Conservation (phyloP, 1,140 invertebrate species). For the Drosophila busckii region DNA sequence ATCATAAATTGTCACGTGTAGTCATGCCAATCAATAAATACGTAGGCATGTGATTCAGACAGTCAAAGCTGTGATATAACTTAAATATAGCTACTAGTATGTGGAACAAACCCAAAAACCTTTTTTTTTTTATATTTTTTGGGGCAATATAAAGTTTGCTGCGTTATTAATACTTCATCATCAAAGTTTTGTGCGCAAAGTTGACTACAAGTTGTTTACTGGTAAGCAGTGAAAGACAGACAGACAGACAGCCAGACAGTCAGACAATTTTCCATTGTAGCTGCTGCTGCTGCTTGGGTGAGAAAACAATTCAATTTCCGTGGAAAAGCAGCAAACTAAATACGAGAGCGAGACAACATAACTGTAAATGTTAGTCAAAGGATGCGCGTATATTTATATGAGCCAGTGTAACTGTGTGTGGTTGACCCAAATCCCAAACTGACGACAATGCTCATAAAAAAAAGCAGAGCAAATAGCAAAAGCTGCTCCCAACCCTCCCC, state of each 20-base stretch:
- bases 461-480: conserved; percentile 49
- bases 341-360: not conserved
- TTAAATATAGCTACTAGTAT: conserved; percentile 49
- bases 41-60: conserved; percentile 20
- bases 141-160: conserved; percentile 25
- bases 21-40: conserved; percentile 2
- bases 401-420: conserved; percentile 46
- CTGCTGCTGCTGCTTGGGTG: no score
- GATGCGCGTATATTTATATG: conserved; percentile 29
- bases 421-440: conserved; percentile 58
- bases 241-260: no score
- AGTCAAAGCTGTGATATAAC: conserved; percentile 27
- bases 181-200: not conserved
- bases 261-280: conserved; percentile 48
- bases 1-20: conserved; percentile 6
- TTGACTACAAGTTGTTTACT: conserved; percentile 63
- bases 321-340: conserved; percentile 26
- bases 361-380: not conserved
- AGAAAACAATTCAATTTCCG: conserved; percentile 71
- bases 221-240: conserved; percentile 39
- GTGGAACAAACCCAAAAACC: no score
- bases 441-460: conserved; percentile 50
- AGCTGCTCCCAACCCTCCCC: conserved; percentile 7
- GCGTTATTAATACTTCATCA: conserved; percentile 69
- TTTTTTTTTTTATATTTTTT: conserved; percentile 3